phyloP scores from a whole-genome alignment of 2,113 vertebrate species.

The Capra hircus region DNA sequence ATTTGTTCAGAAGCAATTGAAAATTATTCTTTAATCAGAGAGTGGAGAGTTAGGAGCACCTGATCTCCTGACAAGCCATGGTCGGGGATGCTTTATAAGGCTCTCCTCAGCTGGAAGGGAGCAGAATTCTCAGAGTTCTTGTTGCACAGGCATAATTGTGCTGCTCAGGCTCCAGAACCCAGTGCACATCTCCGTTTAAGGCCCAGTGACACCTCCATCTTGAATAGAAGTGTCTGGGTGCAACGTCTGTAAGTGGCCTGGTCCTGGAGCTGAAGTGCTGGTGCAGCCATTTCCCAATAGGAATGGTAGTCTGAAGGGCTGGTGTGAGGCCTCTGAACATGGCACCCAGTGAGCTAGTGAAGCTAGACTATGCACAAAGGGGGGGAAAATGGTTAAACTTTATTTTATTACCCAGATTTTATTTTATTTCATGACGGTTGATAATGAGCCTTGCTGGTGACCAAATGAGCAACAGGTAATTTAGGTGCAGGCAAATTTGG shows the following conservation, averaged over 20 bases:
- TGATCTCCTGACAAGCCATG: not conserved
- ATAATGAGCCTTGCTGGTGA: not conserved
- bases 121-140: not conserved
- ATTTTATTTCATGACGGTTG: not conserved
- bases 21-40: not conserved
- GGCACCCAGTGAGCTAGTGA: not conserved
- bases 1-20: not conserved
- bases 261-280: not conserved
- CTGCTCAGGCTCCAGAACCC: not conserved
- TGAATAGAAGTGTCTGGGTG: not conserved
- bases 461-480: not conserved
- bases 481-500: not conserved
- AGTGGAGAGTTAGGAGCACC: not conserved
- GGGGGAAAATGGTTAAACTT: not conserved
- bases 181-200: rapidly evolving
- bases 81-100: not conserved
- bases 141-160: not conserved
- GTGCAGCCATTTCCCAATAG: not conserved
- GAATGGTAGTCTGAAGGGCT: not conserved
- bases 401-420: not conserved
- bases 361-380: not conserved
- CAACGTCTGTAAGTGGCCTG: rapidly evolving
- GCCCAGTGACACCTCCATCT: not conserved
- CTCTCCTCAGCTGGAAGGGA: rapidly evolving
- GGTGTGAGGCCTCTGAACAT: not conserved